These are phyloP conservation scores for Pteromalus puparum DNA, from an alignment of 1,140 invertebrate genomes.

Conservation along the genomic window DNA sequence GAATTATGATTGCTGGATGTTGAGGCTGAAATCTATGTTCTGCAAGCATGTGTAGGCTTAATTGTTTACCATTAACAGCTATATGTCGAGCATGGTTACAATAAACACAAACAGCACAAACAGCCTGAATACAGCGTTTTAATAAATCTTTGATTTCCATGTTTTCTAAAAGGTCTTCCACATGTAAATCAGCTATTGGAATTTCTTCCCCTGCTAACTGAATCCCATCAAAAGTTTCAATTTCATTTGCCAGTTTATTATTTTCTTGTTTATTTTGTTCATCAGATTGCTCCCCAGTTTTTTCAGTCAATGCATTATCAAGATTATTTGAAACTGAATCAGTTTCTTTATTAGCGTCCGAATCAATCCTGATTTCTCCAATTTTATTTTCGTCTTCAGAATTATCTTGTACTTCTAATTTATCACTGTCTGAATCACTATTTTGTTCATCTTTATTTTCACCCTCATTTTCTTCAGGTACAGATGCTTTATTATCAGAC, in stretches of 20 bases:
- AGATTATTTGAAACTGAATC: constrained; percentile 30
- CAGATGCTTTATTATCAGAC: constrained; percentile 48
- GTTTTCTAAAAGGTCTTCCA: constrained; percentile 84
- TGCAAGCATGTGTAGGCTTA: constrained; percentile 85
- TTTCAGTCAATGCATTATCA: constrained; percentile 45
- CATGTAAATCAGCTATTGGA: constrained; percentile 81
- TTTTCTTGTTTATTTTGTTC: constrained; percentile 49
- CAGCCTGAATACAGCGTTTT: constrained; percentile 82
- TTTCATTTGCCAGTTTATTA: constrained; percentile 44
- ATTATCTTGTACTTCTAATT: constrained; percentile 59
- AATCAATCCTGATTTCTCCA: constrained; percentile 40
- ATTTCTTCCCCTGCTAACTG: constrained; percentile 79
- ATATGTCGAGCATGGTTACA: constrained; percentile 89
- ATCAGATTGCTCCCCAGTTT: constrained; percentile 39
- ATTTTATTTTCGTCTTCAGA: constrained; percentile 41
- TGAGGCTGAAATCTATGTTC: constrained; percentile 85
- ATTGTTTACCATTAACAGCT: constrained; percentile 86
- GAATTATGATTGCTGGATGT: constrained; percentile 71
- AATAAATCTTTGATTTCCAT: constrained; percentile 83
- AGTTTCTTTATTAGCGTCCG: constrained; percentile 43
- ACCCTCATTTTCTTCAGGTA: constrained; percentile 25
- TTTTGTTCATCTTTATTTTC: constrained; percentile 51
- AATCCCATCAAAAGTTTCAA: constrained; percentile 61
- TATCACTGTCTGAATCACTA: constrained; percentile 66
- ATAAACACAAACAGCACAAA: constrained; percentile 84